Percentiles rank a stretch among this genome's conserved stretches.
Evolutionary conservation across 2,113 vertebrate species (phyloP).

Genomic region (Sclerurus mexicanus): DNA sequence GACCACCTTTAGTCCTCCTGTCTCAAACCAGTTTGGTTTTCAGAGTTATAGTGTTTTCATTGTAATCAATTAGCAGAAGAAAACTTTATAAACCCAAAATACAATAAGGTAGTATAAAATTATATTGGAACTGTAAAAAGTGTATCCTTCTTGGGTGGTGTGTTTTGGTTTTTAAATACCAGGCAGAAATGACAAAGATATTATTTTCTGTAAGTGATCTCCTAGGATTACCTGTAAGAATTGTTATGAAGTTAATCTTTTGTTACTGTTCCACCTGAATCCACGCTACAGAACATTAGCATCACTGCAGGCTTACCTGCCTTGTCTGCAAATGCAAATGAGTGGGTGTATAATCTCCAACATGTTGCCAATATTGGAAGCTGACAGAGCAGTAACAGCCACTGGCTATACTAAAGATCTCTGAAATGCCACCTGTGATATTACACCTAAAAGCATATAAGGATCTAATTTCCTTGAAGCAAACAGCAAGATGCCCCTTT

Average conservation of each 20-base stretch:
- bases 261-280: not conserved
- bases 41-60: not conserved
- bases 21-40: not conserved
- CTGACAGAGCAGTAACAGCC: not conserved
- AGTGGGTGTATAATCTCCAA: not conserved
- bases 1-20: not conserved
- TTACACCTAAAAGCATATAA: not conserved
- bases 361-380: not conserved
- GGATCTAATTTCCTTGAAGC: not conserved
- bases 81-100: not conserved
- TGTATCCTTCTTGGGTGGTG: not conserved
- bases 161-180: not conserved
- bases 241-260: not conserved
- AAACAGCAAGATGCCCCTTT: not conserved
- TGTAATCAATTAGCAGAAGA: not conserved
- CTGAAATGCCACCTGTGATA: not conserved
- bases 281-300: not conserved
- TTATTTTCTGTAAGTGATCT: not conserved
- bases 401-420: not conserved
- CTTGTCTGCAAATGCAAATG: not conserved
- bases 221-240: not conserved
- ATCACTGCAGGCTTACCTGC: not conserved
- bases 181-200: not conserved
- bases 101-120: not conserved
- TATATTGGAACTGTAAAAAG: not conserved